Evolutionary conservation across 1,140 invertebrate species (phyloP).

Genomic region (Eumeta japonica): DNA sequence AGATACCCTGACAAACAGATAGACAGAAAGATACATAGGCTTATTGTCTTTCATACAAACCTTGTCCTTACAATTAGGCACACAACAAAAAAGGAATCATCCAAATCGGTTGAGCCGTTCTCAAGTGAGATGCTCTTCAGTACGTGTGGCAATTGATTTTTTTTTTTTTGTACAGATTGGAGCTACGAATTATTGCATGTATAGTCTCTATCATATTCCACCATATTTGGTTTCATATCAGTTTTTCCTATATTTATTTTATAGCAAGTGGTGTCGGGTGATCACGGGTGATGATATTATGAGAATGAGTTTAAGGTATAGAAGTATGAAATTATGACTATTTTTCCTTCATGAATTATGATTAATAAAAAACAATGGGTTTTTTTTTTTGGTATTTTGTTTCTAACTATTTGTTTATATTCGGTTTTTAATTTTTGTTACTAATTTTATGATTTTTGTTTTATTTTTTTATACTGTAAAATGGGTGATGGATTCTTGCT

Average conservation of each 20-base stretch:
- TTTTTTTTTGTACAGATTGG: background rate
- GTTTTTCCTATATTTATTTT: slow-evolving; percentile 33
- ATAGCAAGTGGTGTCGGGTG: slow-evolving; percentile 54
- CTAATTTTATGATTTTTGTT: slow-evolving; percentile 7
- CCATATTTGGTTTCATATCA: too few species aligned
- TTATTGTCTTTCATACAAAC: too few species aligned
- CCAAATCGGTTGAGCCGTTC: background rate
- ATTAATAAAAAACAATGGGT: slow-evolving; percentile 9
- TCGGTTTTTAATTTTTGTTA: slow-evolving; percentile 6
- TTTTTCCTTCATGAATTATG: slow-evolving; percentile 7
- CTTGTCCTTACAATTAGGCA: too few species aligned
- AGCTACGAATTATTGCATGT: too few species aligned
- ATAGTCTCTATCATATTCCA: too few species aligned
- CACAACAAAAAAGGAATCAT: background rate
- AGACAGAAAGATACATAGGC: too few species aligned
- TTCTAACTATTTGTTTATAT: slow-evolving; percentile 3
- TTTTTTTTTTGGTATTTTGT: slow-evolving; percentile 6
- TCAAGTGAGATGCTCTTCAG: background rate
- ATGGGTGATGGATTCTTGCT: too few species aligned
- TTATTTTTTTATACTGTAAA: slow-evolving; percentile 11
- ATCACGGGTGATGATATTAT: slow-evolving; percentile 56
- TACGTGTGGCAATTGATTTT: background rate
- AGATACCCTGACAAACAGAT: too few species aligned
- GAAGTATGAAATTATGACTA: slow-evolving; percentile 10
- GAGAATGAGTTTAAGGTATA: slow-evolving; percentile 57